Evolutionary conservation across 1,140 invertebrate genomes (phyloP), one percentile per base, ranked within the genome.

Genomic region (Drosophila quadrilineata): DNA sequence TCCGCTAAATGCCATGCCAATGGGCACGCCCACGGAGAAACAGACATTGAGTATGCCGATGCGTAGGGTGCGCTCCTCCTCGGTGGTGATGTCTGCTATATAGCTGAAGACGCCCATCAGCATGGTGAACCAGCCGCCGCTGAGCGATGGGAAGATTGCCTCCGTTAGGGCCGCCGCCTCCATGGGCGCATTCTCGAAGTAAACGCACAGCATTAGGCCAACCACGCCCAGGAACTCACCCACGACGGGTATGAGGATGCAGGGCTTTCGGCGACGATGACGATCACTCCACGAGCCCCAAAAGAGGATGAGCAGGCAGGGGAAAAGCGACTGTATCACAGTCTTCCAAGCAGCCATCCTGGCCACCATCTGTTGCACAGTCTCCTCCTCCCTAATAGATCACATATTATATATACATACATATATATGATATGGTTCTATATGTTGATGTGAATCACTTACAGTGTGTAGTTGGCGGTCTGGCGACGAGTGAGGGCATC

Each of bases 41-140:
- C 95, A 95, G 3, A 96, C 91, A 89, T 95, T 97, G 59, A 96
- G 93, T 21, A 97, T 93, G 9, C 95, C 95, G 64, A 97, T 95
- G 53, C 96, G 89, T 8, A 95, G 90, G 0, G 96, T 97, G 57
- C 96, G 92, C 54, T 93, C 94, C 87, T 95, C 93, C 46, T 95
- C 92, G 3, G 93, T 94, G 0, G 96, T 96, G 5, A 96, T 94
- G 85, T 97, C 96, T 0, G 93, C 95, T 31, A 98, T 95, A 75
- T 97, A 97, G 87, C 96, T 97, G 87, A 97, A 97, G 24, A 95
- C 93, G 8, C 95, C 95, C 94, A 97, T 96, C 64, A 97, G 94
- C 93, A 97, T 95, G 10, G 95, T 95, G 71, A 96, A 95, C 93
- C 94, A 96, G 1, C 96, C 96, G 17, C 89, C 89, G 3, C 95